phyloP scores from a whole-genome alignment of 1,140 invertebrate species.

The Zaprionus gabonicus region DNA sequence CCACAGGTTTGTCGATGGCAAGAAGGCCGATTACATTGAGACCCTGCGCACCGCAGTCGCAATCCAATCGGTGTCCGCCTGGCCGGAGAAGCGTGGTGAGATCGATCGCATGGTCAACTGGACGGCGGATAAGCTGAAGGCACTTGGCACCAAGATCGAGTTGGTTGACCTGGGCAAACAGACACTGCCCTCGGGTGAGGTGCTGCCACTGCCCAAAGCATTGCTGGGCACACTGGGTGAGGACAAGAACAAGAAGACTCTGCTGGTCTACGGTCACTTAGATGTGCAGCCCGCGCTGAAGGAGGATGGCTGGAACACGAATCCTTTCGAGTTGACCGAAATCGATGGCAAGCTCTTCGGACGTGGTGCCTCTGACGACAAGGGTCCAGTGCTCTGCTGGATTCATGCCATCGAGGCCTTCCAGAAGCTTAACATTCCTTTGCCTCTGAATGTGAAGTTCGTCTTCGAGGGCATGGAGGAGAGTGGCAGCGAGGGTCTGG shows the following conservation, averaged over 20 bases:
- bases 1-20: conserved; percentile 64
- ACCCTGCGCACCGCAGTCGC: conserved; percentile 94
- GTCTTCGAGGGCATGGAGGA: conserved; percentile 99
- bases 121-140: conserved; percentile 90
- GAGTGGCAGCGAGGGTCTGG: conserved; percentile 96
- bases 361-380: conserved; percentile 97
- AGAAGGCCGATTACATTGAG: conserved; percentile 88
- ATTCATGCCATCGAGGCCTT: conserved; percentile 96
- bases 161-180: conserved; percentile 93
- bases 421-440: conserved; percentile 88
- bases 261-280: conserved; percentile 98
- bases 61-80: conserved; percentile 98
- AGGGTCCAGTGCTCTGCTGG: conserved; percentile 97
- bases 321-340: conserved; percentile 96
- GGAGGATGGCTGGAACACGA: conserved; percentile 97
- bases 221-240: conserved; percentile 93
- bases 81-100: conserved; percentile 83
- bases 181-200: conserved; percentile 89
- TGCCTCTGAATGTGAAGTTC: conserved; percentile 98
- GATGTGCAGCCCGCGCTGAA: conserved; percentile 98
- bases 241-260: conserved; percentile 94
- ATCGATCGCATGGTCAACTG: conserved; percentile 90
- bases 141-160: conserved; percentile 90
- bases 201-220: conserved; percentile 93
- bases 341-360: conserved; percentile 96